Base-by-base conservation (phyloP, 2,113 vertebrate species). In the Pomatostomus ruficeps region DNA sequence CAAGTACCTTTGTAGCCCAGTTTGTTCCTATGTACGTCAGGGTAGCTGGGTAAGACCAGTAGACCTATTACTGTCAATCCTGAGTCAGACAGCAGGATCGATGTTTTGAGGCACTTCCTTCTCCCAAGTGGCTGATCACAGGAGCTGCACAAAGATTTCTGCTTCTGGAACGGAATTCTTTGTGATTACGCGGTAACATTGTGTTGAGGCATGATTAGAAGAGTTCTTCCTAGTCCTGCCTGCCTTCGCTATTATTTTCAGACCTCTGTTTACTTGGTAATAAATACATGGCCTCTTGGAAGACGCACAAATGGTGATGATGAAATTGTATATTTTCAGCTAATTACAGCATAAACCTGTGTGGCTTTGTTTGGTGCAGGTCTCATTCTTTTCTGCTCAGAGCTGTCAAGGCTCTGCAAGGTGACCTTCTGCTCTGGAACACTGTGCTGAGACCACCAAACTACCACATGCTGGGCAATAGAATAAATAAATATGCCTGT, bases 171-270 rank as follows among this genome's bases (percentile, higher is more conserved):
- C 38, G 0, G 54, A 66, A 65, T 90, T 88, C 62, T 63, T 66
- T 57, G 74, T 45, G 52, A 6, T 82, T 48, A 13, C 73, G 62
- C 1, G 0, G 58, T 46, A 65, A 65, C 66, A 20, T 36, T 14
- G 6, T 26, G 28, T 55, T 38, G 54, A 70, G 77, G 68, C 72
- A 35, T 77, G 73, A n/a, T 82, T 35, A 76, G 42, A 88, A 54
- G 58, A 74, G 35, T 62, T 92, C 13, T 35, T 85, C 81, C 73
- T 54, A 61, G 70, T 77, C 82, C 74, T 65, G 76, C 88, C 73
- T 95, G 75, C 61, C 72, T 96, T 61, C 49, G 89, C 76, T 97
- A 9, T 95, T 76, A 70, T 71, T 85, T 59, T 85, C 90, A 89
- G 51, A 84, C 75, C 33, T 79, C 61, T 58, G 31, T 65, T 75